Evolutionary conservation across 2,113 vertebrate species (phyloP).

Genomic region (Salvelinus namaycush): DNA sequence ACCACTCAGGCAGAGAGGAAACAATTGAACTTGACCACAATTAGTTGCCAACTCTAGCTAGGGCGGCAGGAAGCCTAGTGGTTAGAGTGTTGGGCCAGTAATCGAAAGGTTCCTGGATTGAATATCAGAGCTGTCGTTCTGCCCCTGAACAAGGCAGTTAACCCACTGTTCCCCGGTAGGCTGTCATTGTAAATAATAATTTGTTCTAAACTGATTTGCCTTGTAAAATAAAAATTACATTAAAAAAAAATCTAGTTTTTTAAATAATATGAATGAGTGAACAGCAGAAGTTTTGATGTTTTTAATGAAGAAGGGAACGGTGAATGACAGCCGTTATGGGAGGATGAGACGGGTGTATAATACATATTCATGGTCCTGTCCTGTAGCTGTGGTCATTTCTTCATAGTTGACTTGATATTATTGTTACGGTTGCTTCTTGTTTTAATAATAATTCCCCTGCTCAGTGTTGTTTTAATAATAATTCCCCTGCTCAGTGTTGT

Average conservation of each 20-base stretch:
- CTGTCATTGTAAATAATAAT: too few species aligned
- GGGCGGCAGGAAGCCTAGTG: too few species aligned
- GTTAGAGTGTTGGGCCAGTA: too few species aligned
- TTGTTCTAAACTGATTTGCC: too few species aligned
- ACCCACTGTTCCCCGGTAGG: too few species aligned
- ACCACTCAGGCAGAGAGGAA: conserved; percentile 1
- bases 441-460: too few species aligned
- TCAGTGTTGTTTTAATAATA: too few species aligned
- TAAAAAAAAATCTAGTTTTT: neutral
- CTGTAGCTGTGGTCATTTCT: neutral
- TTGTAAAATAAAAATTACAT: too few species aligned
- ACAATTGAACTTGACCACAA: conserved; percentile 14
- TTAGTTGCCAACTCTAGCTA: conserved; percentile 4
- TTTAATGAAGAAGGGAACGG: neutral
- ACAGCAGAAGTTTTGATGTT: neutral
- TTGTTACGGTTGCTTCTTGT: neutral
- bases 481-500: too few species aligned
- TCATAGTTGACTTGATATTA: neutral
- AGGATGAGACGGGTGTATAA: neutral
- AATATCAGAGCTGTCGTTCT: too few species aligned
- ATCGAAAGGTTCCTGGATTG: too few species aligned
- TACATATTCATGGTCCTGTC: neutral
- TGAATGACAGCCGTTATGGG: neutral
- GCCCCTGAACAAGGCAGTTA: too few species aligned
- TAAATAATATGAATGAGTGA: conserved; percentile 4